Evolutionary conservation across 2,797 vertebrate genomes (phyloP).

Genomic region (Megalops cyprinoides): DNA sequence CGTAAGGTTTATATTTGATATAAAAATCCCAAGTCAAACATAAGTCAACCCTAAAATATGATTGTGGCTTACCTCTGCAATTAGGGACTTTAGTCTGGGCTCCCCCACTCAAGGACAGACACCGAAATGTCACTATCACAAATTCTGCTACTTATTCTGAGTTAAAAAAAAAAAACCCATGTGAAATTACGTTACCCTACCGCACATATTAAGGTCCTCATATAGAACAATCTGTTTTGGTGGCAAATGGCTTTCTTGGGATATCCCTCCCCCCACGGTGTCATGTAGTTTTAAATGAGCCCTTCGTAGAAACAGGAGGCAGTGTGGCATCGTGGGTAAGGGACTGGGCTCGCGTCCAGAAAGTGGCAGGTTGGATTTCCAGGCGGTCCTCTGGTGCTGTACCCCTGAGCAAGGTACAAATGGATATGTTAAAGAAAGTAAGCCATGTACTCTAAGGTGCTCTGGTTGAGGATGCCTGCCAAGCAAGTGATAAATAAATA

Average conservation of each 20-base stretch:
- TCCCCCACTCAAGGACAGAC: slow-evolving; percentile 17
- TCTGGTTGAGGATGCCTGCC: not conserved
- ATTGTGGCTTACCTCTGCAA: slow-evolving; percentile 16
- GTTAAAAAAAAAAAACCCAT: not conserved
- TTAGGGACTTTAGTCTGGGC: slow-evolving; percentile 10
- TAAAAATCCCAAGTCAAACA: slow-evolving; percentile 36
- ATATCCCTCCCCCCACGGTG: not conserved
- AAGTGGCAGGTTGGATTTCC: not conserved
- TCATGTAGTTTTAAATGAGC: not conserved
- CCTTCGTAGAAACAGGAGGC: not conserved
- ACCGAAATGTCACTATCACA: slow-evolving; percentile 20
- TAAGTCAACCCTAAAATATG: slow-evolving; percentile 32
- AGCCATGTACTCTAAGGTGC: not conserved
- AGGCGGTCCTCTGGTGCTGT: not conserved
- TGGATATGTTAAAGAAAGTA: no score
- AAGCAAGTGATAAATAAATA: not conserved
- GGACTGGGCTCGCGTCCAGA: not conserved
- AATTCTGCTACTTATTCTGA: slow-evolving; percentile 17
- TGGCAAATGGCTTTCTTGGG: slow-evolving; percentile 6
- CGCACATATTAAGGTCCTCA: slow-evolving; percentile 4
- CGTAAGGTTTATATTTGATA: slow-evolving; percentile 44
- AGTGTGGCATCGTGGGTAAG: slow-evolving; percentile 3
- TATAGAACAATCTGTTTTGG: not conserved
- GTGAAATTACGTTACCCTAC: not conserved
- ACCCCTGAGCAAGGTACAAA: not conserved